These are phyloP conservation scores for Enteromius anoplus DNA, from an alignment of 2,797 vertebrate species.

Conservation along the genomic window DNA sequence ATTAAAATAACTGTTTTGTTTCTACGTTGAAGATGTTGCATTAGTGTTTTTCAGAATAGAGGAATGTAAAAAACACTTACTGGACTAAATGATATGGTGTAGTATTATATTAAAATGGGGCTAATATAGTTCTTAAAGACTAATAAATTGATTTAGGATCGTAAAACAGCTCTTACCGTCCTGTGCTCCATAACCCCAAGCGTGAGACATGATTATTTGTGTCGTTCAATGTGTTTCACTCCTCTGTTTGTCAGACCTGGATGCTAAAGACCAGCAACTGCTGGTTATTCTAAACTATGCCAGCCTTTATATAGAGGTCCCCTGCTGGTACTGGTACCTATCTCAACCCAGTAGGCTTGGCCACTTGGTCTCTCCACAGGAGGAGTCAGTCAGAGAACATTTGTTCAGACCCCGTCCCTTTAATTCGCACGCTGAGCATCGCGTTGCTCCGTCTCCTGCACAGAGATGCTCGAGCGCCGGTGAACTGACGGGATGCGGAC, in stretches of 20 bases:
- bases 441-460: slow-evolving; percentile 5
- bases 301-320: slow-evolving; percentile 61
- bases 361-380: slow-evolving; percentile 55
- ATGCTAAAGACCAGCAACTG: slow-evolving; percentile 32
- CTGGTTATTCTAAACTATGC: slow-evolving; percentile 30
- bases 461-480: slow-evolving; percentile 18
- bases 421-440: not conserved
- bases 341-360: slow-evolving; percentile 57
- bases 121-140: not conserved
- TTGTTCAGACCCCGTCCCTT: not conserved
- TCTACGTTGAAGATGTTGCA: not conserved
- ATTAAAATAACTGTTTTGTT: not conserved
- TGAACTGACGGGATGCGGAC: slow-evolving; percentile 2
- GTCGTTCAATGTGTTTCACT: not conserved
- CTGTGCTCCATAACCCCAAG: slow-evolving; percentile 76
- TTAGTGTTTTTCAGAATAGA: not conserved
- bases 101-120: too few relatives aligned
- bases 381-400: slow-evolving; percentile 45
- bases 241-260: slow-evolving; percentile 21
- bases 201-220: slow-evolving; percentile 70
- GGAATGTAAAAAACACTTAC: not conserved
- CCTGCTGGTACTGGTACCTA: slow-evolving; percentile 26
- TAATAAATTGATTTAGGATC: not conserved
- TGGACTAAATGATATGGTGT: not conserved
- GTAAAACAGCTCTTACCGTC: slow-evolving; percentile 71